A percentile compares a stretch with the other conserved stretches of the same genome.
Evolutionary conservation across 2,888 invertebrate genomes (phyloP).

Genomic region (Stenurella melanura): DNA sequence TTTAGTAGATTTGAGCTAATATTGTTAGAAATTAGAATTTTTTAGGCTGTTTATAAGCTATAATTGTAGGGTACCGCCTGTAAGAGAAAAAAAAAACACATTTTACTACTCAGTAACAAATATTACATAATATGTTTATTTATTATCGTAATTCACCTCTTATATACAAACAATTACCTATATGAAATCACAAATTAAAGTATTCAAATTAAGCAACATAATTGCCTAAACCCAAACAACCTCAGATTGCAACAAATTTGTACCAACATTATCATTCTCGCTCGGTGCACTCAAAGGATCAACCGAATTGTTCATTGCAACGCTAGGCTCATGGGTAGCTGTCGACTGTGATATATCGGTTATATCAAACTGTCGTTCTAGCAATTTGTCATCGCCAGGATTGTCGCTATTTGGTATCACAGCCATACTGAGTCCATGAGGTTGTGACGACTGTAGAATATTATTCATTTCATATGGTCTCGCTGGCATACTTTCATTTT

Average conservation of each 20-base stretch:
- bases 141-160: conserved; percentile 4
- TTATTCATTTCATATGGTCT: background rate
- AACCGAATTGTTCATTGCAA: background rate
- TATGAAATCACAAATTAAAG: background rate
- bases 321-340: background rate
- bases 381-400: background rate
- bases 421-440: background rate
- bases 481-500: background rate
- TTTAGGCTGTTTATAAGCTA: too few species aligned
- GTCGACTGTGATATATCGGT: background rate
- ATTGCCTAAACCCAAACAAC: conserved; percentile 17
- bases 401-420: background rate
- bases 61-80: too few species aligned
- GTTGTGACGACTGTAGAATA: background rate
- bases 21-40: too few species aligned
- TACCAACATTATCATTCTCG: background rate
- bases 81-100: too few species aligned
- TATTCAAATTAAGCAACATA: background rate
- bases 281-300: background rate
- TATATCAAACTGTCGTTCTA: background rate
- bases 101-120: background rate
- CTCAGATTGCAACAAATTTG: background rate
- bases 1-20: too few species aligned
- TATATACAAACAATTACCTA: conserved; percentile 31
- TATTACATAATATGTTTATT: background rate